phyloP scores from a whole-genome alignment of 2,888 invertebrate species.

The Orchestes rusci region DNA sequence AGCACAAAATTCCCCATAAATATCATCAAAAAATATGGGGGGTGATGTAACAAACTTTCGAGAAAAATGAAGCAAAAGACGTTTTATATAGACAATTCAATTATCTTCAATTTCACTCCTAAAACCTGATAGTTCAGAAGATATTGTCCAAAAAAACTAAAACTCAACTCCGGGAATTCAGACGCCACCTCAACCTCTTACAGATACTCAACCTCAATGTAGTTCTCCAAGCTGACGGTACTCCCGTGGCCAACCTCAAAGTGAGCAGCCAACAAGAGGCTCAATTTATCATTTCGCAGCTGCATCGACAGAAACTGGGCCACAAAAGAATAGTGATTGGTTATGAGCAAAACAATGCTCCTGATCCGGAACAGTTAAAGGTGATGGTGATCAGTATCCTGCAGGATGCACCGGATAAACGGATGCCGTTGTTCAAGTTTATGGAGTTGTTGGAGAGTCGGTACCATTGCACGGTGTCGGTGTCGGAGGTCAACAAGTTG shows the following conservation, averaged over 20 bases:
- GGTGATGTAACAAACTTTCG: too few relatives aligned
- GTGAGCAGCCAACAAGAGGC: constrained; percentile 60
- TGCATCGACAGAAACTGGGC: constrained; percentile 76
- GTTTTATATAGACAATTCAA: too few relatives aligned
- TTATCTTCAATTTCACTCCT: too few relatives aligned
- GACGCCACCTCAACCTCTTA: too few relatives aligned
- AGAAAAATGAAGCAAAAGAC: too few relatives aligned
- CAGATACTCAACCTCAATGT: constrained; percentile 19
- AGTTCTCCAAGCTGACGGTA: constrained; percentile 54
- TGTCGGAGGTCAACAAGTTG: constrained; percentile 65
- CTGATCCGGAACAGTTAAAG: constrained; percentile 57
- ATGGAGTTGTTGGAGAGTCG: constrained; percentile 77
- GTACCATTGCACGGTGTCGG: constrained; percentile 66
- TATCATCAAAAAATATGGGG: too few relatives aligned
- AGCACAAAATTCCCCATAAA: too few relatives aligned
- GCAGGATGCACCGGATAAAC: constrained; percentile 65
- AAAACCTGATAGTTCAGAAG: too few relatives aligned
- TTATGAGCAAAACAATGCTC: constrained; percentile 56
- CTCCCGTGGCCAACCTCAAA: constrained; percentile 61
- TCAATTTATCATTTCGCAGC: constrained; percentile 68
- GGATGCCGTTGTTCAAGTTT: constrained; percentile 72
- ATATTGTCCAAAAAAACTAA: too few relatives aligned
- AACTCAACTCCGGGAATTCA: too few relatives aligned
- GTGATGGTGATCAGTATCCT: constrained; percentile 67
- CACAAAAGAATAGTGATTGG: constrained; percentile 74